These are phyloP conservation scores for Anguilla obscura DNA, from an alignment of 2,797 vertebrate species.

Conservation along the genomic window DNA sequence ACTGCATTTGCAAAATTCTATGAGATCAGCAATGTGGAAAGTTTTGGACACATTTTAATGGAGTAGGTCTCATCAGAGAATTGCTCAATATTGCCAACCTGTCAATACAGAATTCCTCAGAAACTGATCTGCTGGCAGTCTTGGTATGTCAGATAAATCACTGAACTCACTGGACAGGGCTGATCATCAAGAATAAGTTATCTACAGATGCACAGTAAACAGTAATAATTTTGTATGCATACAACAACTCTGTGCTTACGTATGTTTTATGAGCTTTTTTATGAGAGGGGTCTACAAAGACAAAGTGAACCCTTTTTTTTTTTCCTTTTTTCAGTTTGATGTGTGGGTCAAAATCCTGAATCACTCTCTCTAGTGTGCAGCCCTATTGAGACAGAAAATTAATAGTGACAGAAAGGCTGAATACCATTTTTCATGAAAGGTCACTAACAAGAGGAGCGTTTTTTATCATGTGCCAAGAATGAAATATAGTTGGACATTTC, in stretches of 20 bases:
- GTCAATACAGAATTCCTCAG: not conserved
- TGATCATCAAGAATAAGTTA: not conserved
- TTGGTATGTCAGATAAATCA: not conserved
- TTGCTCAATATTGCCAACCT: not conserved
- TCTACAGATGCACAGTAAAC: not conserved
- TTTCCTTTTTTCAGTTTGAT: not conserved
- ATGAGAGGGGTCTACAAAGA: not conserved
- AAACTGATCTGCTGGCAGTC: not conserved
- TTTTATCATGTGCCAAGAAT: not conserved
- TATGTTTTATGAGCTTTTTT: not conserved
- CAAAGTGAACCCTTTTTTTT: not conserved
- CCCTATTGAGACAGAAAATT: not conserved
- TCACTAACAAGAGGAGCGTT: not conserved
- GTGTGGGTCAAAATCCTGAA: not conserved
- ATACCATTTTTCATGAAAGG: slow-evolving; percentile 7
- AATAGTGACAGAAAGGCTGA: not conserved
- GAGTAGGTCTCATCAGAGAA: not conserved
- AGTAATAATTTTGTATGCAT: not conserved
- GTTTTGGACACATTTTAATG: not conserved
- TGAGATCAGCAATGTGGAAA: not conserved
- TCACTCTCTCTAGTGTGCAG: not conserved
- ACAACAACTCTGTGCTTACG: not conserved
- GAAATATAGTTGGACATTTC: not conserved
- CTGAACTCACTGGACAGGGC: not conserved
- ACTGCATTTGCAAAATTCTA: not conserved